Percentiles rank a stretch among this genome's conserved stretches.
Conservation (phyloP, 1,140 invertebrate genomes). For the Lutraria rhynchaena region DNA sequence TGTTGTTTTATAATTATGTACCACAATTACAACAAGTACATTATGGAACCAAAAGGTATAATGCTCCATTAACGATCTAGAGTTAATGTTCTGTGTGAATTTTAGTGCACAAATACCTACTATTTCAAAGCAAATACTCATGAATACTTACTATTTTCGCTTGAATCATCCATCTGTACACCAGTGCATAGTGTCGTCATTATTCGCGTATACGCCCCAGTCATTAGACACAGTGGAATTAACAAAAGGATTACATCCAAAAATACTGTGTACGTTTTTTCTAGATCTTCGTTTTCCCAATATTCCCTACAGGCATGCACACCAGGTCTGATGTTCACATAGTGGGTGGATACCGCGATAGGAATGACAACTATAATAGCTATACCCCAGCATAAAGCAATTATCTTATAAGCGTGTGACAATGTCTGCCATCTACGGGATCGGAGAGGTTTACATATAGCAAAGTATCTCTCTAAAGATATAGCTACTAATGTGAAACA, state of each 20-base stretch:
- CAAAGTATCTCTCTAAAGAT: slow-evolving; percentile 94
- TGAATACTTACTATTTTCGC: slow-evolving; percentile 19
- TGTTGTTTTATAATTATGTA: not conserved
- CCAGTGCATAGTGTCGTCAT: slow-evolving; percentile 83
- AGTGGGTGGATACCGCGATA: slow-evolving; percentile 84
- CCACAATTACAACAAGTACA: no score
- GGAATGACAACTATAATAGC: slow-evolving; percentile 84
- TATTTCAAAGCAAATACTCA: not conserved
- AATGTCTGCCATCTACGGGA: slow-evolving; percentile 91
- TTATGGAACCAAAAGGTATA: no score
- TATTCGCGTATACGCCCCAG: slow-evolving; percentile 84
- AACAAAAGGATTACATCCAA: slow-evolving; percentile 88
- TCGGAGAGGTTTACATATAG: slow-evolving; percentile 91
- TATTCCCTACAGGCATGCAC: slow-evolving; percentile 69
- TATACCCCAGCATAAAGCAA: slow-evolving; percentile 72
- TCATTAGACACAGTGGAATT: slow-evolving; percentile 90
- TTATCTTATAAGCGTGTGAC: slow-evolving; percentile 92
- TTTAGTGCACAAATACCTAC: no score
- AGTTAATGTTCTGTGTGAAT: no score
- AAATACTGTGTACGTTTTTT: slow-evolving; percentile 89
- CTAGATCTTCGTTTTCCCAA: slow-evolving; percentile 77
- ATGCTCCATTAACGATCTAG: no score
- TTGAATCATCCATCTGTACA: slow-evolving; percentile 73
- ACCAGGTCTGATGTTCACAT: slow-evolving; percentile 9
- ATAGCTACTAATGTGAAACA: slow-evolving; percentile 96